phyloP scores from a whole-genome alignment of 2,888 invertebrate species.

The Mylabris sibirica region DNA sequence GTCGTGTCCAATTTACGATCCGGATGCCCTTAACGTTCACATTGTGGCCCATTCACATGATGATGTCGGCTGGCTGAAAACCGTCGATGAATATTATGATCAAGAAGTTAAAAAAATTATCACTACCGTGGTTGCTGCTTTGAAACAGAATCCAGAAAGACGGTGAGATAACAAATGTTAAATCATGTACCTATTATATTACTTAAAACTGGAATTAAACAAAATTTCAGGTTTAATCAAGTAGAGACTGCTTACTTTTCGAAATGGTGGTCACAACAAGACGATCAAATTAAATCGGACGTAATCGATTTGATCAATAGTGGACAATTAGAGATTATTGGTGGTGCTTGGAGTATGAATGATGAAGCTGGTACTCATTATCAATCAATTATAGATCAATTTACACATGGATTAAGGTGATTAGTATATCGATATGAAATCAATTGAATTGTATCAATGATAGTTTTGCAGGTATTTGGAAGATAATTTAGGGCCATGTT shows the following conservation, averaged over 20 bases:
- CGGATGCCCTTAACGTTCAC: constrained; percentile 73
- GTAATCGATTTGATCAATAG: constrained; percentile 68
- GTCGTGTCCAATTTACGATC: constrained; percentile 23
- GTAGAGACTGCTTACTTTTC: constrained; percentile 81
- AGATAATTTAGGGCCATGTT: constrained; percentile 76
- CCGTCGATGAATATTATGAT: constrained; percentile 82
- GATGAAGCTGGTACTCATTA: constrained; percentile 73
- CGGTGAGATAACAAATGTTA: constrained; percentile 63
- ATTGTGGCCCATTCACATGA: constrained; percentile 82
- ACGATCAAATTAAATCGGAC: constrained; percentile 62
- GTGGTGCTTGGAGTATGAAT: constrained; percentile 69
- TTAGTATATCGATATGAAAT: background rate
- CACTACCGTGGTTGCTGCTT: constrained; percentile 81
- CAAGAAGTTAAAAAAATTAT: constrained; percentile 91
- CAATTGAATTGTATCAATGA: background rate
- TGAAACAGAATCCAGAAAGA: constrained; percentile 74
- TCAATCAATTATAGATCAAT: constrained; percentile 74
- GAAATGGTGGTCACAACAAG: constrained; percentile 79
- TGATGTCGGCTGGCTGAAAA: constrained; percentile 88
- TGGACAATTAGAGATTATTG: constrained; percentile 68
- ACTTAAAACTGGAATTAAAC: background rate
- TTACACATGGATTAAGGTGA: constrained; percentile 73
- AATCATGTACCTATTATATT: no score
- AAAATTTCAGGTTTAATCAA: constrained; percentile 72
- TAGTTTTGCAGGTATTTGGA: constrained; percentile 63